These are phyloP conservation scores for Marronus borbonicus DNA, from an alignment of 2,888 invertebrate genomes.

Conservation along the genomic window DNA sequence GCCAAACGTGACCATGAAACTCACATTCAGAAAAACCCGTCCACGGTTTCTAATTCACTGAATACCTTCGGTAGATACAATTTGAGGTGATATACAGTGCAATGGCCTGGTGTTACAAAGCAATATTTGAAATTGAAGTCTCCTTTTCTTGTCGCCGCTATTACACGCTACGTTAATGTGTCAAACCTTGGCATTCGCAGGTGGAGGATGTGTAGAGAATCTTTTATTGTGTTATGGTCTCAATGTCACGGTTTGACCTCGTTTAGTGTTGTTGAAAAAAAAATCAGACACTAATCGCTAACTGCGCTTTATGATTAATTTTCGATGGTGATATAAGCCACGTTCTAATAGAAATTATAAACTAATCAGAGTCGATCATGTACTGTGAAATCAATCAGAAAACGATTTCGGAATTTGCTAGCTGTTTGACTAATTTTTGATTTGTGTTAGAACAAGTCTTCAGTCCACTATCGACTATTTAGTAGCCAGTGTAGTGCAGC, in stretches of 20 bases:
- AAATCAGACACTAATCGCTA: too few species aligned
- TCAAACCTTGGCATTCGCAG: background rate
- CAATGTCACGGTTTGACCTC: constrained; percentile 14
- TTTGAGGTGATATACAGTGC: background rate
- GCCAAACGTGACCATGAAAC: too few species aligned
- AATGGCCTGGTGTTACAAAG: background rate
- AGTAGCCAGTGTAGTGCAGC: too few species aligned
- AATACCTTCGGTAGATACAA: background rate
- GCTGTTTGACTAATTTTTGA: too few species aligned
- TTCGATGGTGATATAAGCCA: too few species aligned
- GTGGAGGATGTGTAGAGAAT: constrained; percentile 25
- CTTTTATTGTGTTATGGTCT: constrained; percentile 7
- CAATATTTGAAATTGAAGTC: constrained; percentile 1
- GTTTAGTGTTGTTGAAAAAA: background rate
- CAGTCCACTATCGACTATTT: too few species aligned
- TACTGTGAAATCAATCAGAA: too few species aligned
- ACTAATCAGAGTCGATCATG: too few species aligned
- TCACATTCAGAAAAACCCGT: background rate
- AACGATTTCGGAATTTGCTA: too few species aligned
- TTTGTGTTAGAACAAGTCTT: too few species aligned
- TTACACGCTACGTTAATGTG: background rate
- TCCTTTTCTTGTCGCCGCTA: constrained; percentile 10
- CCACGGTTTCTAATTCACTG: background rate
- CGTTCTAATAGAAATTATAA: too few species aligned
- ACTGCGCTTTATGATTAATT: too few species aligned